Base-by-base conservation (phyloP, 2,888 invertebrate genomes). In the Netelia virgata region DNA sequence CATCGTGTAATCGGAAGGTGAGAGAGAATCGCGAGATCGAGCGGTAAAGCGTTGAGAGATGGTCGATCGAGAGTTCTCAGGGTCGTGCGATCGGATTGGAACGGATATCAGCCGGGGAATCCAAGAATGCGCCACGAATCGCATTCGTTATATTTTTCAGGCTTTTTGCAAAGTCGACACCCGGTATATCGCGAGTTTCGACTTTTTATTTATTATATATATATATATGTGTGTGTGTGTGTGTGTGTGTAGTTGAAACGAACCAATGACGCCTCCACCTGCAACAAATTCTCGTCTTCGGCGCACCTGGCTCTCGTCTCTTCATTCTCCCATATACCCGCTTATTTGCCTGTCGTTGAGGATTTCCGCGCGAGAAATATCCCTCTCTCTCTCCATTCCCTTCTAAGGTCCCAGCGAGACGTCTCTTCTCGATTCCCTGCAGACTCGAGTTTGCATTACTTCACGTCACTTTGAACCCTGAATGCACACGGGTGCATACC, bases 11-110 rank as follows among this genome's bases (percentile, higher is more conserved):
- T 91, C 89, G 89, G 82, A 75, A 85, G 86, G 88, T 87, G 91
- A 92, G 90, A 92, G 90, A 91, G 88, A 88, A 91, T 91, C 91
- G 88, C 9, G 8, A 91, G 91, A 16, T 64, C 28, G 59, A 76
- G 64, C 28, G 64, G 63, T 57, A 70, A 77, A 85, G 79, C 81
- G 78, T 86, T 84, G 88, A 86, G 88, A 86, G 86, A 87, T 88
- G 85, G 82, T 82, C 85, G 66, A 80, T 70, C 68, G 75, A 53
- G 78, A 61, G 75, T 74, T 82, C 78, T 79, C 78, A 79, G 69
- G 82, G 81, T 84, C 82, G 77, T 86, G 84, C 57, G 63, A 72
- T 68, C 72, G 36, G 74, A 70, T 66, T 74, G 69, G 47, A 75
- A 41, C 73, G 69, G 64, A 41, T 68, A 55, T 47, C 61, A 59